These are phyloP conservation scores for Montifringilla adamsi DNA, from an alignment of 2,113 vertebrate species.

Conservation along the genomic window DNA sequence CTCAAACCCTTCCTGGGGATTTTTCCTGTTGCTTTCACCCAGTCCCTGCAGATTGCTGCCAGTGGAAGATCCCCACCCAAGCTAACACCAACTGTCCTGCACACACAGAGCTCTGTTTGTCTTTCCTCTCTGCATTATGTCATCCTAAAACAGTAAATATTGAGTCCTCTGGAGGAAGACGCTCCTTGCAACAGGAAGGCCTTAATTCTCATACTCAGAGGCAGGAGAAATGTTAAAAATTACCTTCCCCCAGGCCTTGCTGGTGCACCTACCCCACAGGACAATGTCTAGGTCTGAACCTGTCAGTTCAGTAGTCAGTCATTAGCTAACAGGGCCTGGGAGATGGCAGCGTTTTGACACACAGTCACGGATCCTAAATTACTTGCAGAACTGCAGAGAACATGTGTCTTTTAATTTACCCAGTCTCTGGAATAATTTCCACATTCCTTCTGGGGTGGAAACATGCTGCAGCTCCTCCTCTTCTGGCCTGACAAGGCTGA, in stretches of 20 bases:
- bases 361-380: background rate
- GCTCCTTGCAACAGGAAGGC: background rate
- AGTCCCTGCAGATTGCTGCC: background rate
- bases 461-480: background rate
- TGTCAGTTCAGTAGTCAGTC: background rate
- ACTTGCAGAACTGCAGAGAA: background rate
- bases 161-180: background rate
- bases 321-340: accelerated
- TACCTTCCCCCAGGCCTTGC: background rate
- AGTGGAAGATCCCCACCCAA: background rate
- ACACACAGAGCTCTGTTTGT: background rate
- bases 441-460: conserved; percentile 56
- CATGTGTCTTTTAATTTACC: conserved; percentile 30
- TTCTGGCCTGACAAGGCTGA: conserved; percentile 17
- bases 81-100: background rate
- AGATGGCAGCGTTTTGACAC: background rate
- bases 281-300: background rate
- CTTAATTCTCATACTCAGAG: accelerated
- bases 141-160: background rate
- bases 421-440: conserved; percentile 43
- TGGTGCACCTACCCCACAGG: background rate
- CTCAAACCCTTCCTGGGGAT: background rate
- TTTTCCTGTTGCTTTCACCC: background rate
- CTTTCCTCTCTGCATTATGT: background rate
- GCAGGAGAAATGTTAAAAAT: background rate